These are phyloP conservation scores for Cromileptes altivelis DNA, from an alignment of 2,113 vertebrate species.

Conservation along the genomic window DNA sequence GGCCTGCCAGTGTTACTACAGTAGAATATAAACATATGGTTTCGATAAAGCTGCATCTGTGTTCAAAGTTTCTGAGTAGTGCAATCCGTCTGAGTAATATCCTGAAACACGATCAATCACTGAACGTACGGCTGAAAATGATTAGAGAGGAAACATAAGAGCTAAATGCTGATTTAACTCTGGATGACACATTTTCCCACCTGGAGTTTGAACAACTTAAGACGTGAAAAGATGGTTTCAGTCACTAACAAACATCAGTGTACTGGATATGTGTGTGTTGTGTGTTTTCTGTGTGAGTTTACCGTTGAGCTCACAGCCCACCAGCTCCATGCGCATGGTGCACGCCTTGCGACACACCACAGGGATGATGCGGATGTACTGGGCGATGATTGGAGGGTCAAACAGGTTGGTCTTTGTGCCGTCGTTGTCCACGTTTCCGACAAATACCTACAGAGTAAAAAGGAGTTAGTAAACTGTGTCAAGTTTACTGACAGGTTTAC, in stretches of 20 bases:
- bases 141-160: conserved; percentile 19
- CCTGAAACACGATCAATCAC: conserved; percentile 26
- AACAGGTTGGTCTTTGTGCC: conserved; percentile 90
- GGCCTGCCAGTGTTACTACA: not conserved
- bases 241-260: not conserved
- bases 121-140: conserved; percentile 19
- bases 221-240: conserved; percentile 19
- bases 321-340: conserved; percentile 95
- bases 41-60: conserved; percentile 34
- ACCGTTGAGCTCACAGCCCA: conserved; percentile 97
- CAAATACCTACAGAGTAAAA: conserved; percentile 85
- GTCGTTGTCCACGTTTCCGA: conserved; percentile 89
- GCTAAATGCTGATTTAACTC: not conserved
- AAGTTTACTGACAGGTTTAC: not conserved
- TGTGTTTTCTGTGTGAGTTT: conserved; percentile 64
- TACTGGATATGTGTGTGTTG: not conserved
- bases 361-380: conserved; percentile 91
- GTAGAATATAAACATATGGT: conserved; percentile 37
- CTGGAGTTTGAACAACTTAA: conserved; percentile 1
- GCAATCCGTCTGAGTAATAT: conserved; percentile 8
- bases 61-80: conserved; percentile 3
- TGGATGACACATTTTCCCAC: not conserved
- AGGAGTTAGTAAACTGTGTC: not conserved
- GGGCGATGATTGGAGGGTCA: conserved; percentile 87
- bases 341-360: conserved; percentile 89